These are phyloP conservation scores for Aquatica leii DNA, from an alignment of 2,888 invertebrate species.

Conservation along the genomic window DNA sequence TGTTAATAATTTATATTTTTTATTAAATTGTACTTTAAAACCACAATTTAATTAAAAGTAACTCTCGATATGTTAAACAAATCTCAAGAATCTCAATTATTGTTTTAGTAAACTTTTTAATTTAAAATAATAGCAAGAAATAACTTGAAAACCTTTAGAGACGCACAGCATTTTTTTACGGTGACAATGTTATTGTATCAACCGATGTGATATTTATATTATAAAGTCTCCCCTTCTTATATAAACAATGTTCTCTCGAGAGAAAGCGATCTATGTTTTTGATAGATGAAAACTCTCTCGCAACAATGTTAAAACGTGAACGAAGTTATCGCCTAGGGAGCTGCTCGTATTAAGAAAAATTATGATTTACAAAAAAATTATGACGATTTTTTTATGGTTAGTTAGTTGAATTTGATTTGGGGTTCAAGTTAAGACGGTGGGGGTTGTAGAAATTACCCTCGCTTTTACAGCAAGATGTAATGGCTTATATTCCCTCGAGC, in stretches of 20 bases:
- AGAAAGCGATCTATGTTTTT: conserved; percentile 32
- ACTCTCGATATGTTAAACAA: too few species aligned
- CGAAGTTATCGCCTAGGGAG: conserved; percentile 31
- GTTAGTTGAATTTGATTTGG: conserved; percentile 26
- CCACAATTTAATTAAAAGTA: too few species aligned
- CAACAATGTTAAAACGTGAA: conserved; percentile 34
- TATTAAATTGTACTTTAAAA: too few species aligned
- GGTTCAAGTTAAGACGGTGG: conserved; percentile 2
- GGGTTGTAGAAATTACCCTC: conserved; percentile 32
- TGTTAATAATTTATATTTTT: too few species aligned
- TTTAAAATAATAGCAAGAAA: conserved; percentile 21
- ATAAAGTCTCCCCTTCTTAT: conserved; percentile 28
- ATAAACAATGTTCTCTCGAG: conserved; percentile 39
- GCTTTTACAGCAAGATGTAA: conserved; percentile 21
- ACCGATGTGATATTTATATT: conserved; percentile 38
- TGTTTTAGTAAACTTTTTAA: too few species aligned
- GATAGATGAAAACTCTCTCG: conserved; percentile 40
- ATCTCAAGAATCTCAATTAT: too few species aligned
- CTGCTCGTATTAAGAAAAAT: conserved; percentile 37
- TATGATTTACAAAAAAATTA: conserved; percentile 25
- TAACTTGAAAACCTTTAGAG: conserved; percentile 9
- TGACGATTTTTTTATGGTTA: conserved; percentile 21
- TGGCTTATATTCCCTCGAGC: conserved; percentile 31
- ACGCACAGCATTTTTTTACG: conserved; percentile 21
- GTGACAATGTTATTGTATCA: conserved; percentile 32